Conservation (phyloP, 2,113 vertebrate genomes). For the Eulacestoma nigropectus region DNA sequence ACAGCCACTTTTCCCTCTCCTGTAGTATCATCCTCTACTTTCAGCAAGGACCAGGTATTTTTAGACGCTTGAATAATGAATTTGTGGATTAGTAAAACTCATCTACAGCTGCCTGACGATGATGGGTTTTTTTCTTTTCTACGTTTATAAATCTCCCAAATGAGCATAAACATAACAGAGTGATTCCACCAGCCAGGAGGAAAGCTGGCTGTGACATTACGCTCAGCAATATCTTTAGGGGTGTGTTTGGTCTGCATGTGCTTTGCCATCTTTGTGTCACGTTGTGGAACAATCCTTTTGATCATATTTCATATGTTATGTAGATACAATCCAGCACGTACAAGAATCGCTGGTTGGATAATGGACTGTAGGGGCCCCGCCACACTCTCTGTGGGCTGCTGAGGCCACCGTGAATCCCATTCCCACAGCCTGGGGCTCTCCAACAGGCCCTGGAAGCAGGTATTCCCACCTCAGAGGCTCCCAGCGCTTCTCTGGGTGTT, state of each 20-base stretch:
- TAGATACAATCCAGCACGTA: not conserved
- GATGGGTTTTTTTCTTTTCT: not conserved
- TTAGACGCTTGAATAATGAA: conserved; percentile 47
- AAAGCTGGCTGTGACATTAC: not conserved
- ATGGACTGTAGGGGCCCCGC: not conserved
- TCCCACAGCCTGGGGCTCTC: not conserved
- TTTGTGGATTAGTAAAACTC: conserved; percentile 33
- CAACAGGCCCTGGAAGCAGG: not conserved
- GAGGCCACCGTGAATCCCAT: not conserved
- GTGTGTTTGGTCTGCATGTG: not conserved
- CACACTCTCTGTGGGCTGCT: not conserved
- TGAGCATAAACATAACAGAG: conserved; percentile 30
- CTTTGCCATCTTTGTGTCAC: not conserved
- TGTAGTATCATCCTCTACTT: not conserved
- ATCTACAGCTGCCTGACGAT: conserved; percentile 21
- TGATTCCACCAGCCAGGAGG: not conserved
- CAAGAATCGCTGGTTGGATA: not conserved
- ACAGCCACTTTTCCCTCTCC: conserved; percentile 5
- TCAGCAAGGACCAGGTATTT: conserved; percentile 37
- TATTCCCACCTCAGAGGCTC: not conserved
- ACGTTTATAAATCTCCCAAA: conserved; percentile 39
- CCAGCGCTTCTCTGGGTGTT: not conserved
- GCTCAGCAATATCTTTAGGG: not conserved
- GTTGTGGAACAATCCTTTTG: not conserved
- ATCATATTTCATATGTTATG: not conserved